Evolutionary conservation across 1,140 invertebrate genomes (phyloP).

Genomic region (Drosophila orosa): DNA sequence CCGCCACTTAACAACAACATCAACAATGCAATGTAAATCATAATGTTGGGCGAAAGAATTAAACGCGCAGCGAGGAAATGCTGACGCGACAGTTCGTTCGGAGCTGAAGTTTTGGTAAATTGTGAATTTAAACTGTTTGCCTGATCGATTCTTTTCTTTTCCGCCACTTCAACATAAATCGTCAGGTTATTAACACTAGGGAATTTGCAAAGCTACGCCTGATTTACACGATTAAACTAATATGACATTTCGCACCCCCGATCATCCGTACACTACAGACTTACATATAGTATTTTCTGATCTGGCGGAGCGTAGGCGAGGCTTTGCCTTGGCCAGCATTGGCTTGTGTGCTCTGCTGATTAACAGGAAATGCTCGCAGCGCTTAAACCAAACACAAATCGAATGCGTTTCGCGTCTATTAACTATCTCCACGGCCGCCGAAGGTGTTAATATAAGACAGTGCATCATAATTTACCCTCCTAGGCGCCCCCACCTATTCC

Average conservation of each 20-base stretch:
- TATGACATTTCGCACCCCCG: slow-evolving; percentile 41
- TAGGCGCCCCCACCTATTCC: not conserved
- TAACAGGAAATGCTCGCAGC: slow-evolving; percentile 45
- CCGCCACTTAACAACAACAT: slow-evolving; percentile 15
- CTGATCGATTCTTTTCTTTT: slow-evolving; percentile 24
- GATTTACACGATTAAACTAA: slow-evolving; percentile 58
- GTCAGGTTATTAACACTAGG: slow-evolving; percentile 47
- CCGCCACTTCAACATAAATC: slow-evolving; percentile 39
- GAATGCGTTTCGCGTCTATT: slow-evolving; percentile 36
- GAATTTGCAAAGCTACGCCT: slow-evolving; percentile 47
- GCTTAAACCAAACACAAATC: slow-evolving; percentile 48
- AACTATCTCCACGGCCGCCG: slow-evolving; percentile 19
- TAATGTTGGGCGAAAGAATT: slow-evolving; percentile 30
- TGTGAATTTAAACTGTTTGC: slow-evolving; percentile 15
- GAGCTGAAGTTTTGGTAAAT: not conserved
- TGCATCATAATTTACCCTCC: slow-evolving; percentile 9
- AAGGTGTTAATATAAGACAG: slow-evolving; percentile 53
- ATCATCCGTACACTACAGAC: not conserved
- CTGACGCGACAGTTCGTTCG: slow-evolving; percentile 36
- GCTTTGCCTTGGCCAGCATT: slow-evolving; percentile 57
- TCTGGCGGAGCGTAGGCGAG: slow-evolving; percentile 49
- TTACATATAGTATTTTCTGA: slow-evolving; percentile 22
- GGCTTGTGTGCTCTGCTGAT: slow-evolving; percentile 51
- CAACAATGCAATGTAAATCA: slow-evolving; percentile 47
- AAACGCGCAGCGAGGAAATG: slow-evolving; percentile 21